Percentiles rank a stretch among this genome's conserved stretches.
phyloP scores from a whole-genome alignment of 2,113 vertebrate genomes.

The Larimichthys crocea region DNA sequence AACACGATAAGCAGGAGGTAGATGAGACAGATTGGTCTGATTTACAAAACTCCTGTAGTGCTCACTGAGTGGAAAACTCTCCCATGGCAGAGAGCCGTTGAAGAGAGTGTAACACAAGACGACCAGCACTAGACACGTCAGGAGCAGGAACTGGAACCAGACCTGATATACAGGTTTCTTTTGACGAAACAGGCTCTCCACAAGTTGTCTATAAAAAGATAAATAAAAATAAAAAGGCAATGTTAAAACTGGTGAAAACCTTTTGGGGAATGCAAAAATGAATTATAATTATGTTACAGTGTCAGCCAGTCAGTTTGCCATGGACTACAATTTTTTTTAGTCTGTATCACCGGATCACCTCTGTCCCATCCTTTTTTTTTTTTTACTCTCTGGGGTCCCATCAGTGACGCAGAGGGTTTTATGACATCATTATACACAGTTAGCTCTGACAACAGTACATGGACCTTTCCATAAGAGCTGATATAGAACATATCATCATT shows the following conservation, averaged over 20 bases:
- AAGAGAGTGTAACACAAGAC: not conserved
- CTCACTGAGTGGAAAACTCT: not conserved
- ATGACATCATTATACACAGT: no score
- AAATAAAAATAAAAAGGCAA: not conserved
- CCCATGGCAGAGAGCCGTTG: not conserved
- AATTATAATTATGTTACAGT: no score
- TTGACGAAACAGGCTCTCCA: accelerated
- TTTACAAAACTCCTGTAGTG: slow-evolving; percentile 21
- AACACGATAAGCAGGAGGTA: not conserved
- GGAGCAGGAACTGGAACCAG: slow-evolving; percentile 48
- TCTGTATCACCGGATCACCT: no score
- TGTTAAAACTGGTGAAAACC: not conserved
- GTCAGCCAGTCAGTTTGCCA: no score
- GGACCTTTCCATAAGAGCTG: no score
- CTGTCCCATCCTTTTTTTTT: no score
- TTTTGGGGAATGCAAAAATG: no score
- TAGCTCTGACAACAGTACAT: no score
- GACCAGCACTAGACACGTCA: not conserved
- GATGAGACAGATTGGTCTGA: accelerated
- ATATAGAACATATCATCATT: no score
- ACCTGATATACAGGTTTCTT: not conserved
- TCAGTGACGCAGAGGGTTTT: no score
- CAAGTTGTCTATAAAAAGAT: slow-evolving; percentile 45
- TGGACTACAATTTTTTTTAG: no score
- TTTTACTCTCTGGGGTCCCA: no score